A percentile compares a stretch with the other conserved stretches of the same genome.
Evolutionary conservation across 2,113 vertebrate genomes (phyloP).

Genomic region (Monarcha castaneiventris): DNA sequence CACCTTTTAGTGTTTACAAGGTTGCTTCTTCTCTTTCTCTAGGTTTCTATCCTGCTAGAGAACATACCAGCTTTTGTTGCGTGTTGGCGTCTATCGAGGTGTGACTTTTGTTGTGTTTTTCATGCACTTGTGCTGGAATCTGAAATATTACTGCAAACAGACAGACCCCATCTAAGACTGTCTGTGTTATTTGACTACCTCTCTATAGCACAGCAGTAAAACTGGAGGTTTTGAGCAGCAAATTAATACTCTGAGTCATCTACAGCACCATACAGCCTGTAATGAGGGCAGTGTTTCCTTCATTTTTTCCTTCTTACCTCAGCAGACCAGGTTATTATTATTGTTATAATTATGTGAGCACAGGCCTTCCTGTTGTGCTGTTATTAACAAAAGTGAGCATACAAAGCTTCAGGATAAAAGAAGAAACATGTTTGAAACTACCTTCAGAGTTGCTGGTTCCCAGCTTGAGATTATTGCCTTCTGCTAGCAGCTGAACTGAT

Average conservation of each 20-base stretch:
- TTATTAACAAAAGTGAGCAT: not conserved
- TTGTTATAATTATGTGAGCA: not conserved
- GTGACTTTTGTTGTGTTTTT: not conserved
- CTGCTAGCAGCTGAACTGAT: not conserved
- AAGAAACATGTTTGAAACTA: not conserved
- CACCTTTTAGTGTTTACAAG: not conserved
- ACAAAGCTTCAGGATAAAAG: not conserved
- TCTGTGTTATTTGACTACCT: not conserved
- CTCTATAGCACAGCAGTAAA: not conserved
- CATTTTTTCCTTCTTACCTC: not conserved
- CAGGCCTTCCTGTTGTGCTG: not conserved
- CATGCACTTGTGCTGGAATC: not conserved
- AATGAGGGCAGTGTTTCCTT: not conserved
- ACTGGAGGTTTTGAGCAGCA: not conserved
- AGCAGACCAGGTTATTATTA: not conserved
- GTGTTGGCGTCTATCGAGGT: not conserved
- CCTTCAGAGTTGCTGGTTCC: not conserved
- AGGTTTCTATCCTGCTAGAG: not conserved
- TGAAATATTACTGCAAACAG: not conserved
- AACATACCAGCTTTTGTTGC: not conserved
- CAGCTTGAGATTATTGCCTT: not conserved
- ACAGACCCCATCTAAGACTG: not conserved
- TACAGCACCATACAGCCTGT: not conserved
- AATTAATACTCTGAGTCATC: not conserved
- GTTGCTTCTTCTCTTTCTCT: not conserved